A percentile compares a stretch with the other conserved stretches of the same genome.
phyloP scores from a whole-genome alignment of 2,888 invertebrate species.

The Sthenelais limicola region DNA sequence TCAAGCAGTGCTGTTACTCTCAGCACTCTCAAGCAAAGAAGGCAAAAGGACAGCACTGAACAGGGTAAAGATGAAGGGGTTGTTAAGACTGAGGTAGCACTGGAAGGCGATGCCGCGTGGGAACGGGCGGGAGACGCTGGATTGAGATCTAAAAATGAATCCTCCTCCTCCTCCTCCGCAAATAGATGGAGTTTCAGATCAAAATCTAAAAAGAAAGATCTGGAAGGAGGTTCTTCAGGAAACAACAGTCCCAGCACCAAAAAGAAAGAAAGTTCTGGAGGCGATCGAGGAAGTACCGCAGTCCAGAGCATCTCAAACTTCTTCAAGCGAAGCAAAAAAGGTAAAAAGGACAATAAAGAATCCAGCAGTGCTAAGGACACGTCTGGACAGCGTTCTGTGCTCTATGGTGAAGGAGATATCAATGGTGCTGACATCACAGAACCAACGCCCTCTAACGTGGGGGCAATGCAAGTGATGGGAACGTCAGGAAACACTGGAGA shows the following conservation, averaged over 20 bases:
- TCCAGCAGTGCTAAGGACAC: too few species aligned
- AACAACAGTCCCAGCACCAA: not conserved
- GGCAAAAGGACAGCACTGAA: conserved; percentile 3
- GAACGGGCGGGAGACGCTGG: not conserved
- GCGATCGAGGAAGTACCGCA: not conserved
- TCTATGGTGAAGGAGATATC: too few species aligned
- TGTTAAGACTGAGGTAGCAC: too few species aligned
- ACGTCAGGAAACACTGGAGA: conserved; percentile 15
- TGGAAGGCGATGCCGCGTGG: too few species aligned
- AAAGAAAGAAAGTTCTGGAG: conserved; percentile 1
- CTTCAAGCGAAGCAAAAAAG: conserved; percentile 22
- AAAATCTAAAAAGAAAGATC: not conserved
- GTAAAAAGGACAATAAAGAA: not conserved
- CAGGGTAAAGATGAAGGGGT: conserved; percentile 6
- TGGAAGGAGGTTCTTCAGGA: not conserved
- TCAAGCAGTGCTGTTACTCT: conserved; percentile 11
- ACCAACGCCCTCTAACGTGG: too few species aligned
- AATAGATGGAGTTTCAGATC: conserved; percentile 23
- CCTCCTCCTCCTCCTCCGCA: too few species aligned
- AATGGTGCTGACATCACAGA: too few species aligned
- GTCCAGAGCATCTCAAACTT: conserved; percentile 17
- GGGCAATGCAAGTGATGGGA: too few species aligned
- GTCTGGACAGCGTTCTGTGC: too few species aligned
- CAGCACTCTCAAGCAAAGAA: conserved; percentile 11
- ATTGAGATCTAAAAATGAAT: not conserved